A percentile compares a stretch with the other conserved stretches of the same genome.
Evolutionary conservation across 2,113 vertebrate species (phyloP).

Genomic region (Oostethus manadensis): DNA sequence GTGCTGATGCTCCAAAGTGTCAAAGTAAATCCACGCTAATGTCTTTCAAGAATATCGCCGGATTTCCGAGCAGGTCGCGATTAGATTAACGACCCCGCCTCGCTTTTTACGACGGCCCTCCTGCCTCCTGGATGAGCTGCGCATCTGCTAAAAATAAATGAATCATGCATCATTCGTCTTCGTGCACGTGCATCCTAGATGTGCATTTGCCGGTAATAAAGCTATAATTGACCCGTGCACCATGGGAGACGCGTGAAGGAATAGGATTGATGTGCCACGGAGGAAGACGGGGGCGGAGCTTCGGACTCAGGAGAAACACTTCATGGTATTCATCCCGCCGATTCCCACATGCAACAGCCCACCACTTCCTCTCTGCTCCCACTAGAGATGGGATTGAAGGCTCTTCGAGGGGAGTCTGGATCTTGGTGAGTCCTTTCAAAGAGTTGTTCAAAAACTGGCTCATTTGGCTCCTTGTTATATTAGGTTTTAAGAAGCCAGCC

Average conservation of each 20-base stretch:
- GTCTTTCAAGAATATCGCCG: slow-evolving; percentile 66
- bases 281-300: slow-evolving; percentile 31
- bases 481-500: too few relatives aligned
- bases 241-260: slow-evolving; percentile 44
- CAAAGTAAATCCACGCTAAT: slow-evolving; percentile 62
- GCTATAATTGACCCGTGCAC: slow-evolving; percentile 66
- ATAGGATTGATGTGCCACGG: slow-evolving; percentile 61
- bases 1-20: slow-evolving; percentile 73
- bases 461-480: too few relatives aligned
- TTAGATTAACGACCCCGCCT: slow-evolving; percentile 63
- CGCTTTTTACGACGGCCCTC: slow-evolving; percentile 57
- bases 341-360: slow-evolving; percentile 19
- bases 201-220: slow-evolving; percentile 62
- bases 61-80: slow-evolving; percentile 59
- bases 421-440: too few relatives aligned
- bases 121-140: slow-evolving; percentile 33
- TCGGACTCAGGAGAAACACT: slow-evolving; percentile 46
- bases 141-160: slow-evolving; percentile 7
- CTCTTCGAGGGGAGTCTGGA: too few relatives aligned
- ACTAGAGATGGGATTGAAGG: too few relatives aligned
- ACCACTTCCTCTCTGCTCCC: slow-evolving; percentile 22
- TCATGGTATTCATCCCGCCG: slow-evolving; percentile 38
- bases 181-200: slow-evolving; percentile 34
- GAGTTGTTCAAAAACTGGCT: too few relatives aligned
- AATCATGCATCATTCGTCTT: slow-evolving; percentile 48